Base-by-base conservation (phyloP, 1,140 invertebrate species). In the Pissodes strobi region DNA sequence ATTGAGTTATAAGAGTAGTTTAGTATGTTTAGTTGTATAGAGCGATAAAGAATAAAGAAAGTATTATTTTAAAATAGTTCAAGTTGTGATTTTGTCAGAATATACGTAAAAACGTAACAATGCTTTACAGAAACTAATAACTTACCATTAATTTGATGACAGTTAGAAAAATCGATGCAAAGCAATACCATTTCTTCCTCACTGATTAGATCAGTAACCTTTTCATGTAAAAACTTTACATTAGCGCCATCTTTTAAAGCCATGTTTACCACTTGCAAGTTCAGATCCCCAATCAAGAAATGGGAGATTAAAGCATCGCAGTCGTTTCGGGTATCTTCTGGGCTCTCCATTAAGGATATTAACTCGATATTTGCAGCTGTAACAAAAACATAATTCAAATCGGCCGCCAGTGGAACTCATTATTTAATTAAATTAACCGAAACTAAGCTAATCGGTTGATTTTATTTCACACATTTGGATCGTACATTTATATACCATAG, bases 161-260 rank as follows among this genome's bases (percentile, higher is more conserved):
- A 58, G 55, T 61, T 30, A 5, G 68, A 69, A 53, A 73, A 72
- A 65, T 75, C 74, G 2, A 69, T 66, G 25, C 72, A 71, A 27
- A 74, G 55, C 25, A 72, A 18, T 15, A 70, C 55, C 34, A 62
- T 61, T 49, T 70, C 69, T 30, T 66, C 61, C 25, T 70, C 66
- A 9, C 48, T 61, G 2, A 66, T 64, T 30, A 75, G 37, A 23
- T 73, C 70, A 9, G 52, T 59, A n/a, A 75, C 52, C 46, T 73
- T 66, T 19, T 72, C 61, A 22, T 73, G 52, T 15, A 75, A 58
- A 25, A 66, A 15, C 37, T 68, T 43, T 1, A 70, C n/a, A 51
- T 70, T 60, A n/a, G 68, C 64, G 3, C 55, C 43, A n/a, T 64
- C 60, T 21, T 63, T 68, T 15, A 72, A 56, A n/a, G 63, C 62